These are phyloP conservation scores for Phalacrocorax brasilianus DNA, from an alignment of 2,113 vertebrate genomes.

Conservation along the genomic window DNA sequence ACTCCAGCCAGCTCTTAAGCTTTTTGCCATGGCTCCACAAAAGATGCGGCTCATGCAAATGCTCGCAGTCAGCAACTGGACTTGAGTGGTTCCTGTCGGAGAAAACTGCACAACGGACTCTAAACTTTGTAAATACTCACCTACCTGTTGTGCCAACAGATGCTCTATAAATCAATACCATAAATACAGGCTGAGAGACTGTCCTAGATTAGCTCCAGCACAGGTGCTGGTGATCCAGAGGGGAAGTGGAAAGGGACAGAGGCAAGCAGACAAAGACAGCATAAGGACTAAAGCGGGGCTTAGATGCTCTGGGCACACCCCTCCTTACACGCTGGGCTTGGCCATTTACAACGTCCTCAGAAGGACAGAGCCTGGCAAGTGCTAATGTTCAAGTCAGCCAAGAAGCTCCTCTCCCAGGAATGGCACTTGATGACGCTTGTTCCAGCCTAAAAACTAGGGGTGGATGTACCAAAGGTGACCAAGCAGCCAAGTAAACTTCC, in stretches of 20 bases:
- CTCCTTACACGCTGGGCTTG: accelerated
- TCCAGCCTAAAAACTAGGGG: background rate
- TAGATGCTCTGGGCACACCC: background rate
- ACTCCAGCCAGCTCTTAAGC: background rate
- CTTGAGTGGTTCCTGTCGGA: background rate
- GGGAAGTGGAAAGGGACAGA: background rate
- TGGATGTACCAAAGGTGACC: background rate
- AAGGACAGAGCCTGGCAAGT: accelerated
- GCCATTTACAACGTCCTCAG: background rate
- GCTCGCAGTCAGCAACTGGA: background rate
- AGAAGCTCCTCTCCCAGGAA: background rate
- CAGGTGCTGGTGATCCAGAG: background rate
- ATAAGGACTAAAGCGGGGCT: accelerated
- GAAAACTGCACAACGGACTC: background rate
- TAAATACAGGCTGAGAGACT: background rate
- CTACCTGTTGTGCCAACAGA: background rate
- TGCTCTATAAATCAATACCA: background rate
- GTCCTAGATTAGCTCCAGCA: background rate
- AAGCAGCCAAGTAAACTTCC: background rate
- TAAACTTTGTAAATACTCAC: background rate
- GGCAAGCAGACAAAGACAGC: background rate
- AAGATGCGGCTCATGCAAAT: accelerated
- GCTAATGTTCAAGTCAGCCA: background rate
- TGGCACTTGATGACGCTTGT: accelerated
- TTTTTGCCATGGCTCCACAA: background rate